Base-by-base conservation (phyloP, 2,888 invertebrate genomes). In the Tetanocera ferruginea region DNA sequence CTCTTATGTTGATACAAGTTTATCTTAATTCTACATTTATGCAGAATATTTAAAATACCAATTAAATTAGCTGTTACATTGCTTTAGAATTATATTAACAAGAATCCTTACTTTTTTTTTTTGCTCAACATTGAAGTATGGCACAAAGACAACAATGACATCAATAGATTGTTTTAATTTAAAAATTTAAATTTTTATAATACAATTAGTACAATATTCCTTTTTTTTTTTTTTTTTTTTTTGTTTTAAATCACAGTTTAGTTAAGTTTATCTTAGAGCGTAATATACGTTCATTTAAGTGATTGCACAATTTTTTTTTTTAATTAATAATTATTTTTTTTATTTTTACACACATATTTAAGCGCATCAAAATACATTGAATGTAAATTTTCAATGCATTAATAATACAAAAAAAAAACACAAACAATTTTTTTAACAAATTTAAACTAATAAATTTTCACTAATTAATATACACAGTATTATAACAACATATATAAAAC, bases 221-320 rank as follows among this genome's bases (percentile, higher is more conserved):
- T 52, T 52, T 52, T 52, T n/a, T 62, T 28, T 25, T 66, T n/a
- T 9, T 43, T 19, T 51, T 17, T 67, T 67, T 28, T 64, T 25
- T 43, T 69, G 17, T 69, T 69, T 19, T 51, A 64, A 74, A 74
- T 74, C 74, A 74, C 74, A 74, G 74, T 74, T 74, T 62, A 73
- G 73, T 73, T 73, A 28, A 43, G 25, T 66, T 49, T 34, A 64
- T 66, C 25, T 31, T 74, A 74, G 55, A 51, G 23, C 23, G 51
- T 64, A 64, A n/a, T 31, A n/a, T 31, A 49, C 51, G 8, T 28
- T 69, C 17, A 14, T 23, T 34, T 17, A 69, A 14, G 49, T 69
- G 69, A 69, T 69, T 69, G 69, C 67, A 67, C 49, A 67, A 49
- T 23, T 49, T 69, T 69, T 28, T 28, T 9, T 28, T 67, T 28